These are phyloP conservation scores for Dendrolimus punctatus DNA, from an alignment of 1,140 invertebrate species.

Conservation along the genomic window DNA sequence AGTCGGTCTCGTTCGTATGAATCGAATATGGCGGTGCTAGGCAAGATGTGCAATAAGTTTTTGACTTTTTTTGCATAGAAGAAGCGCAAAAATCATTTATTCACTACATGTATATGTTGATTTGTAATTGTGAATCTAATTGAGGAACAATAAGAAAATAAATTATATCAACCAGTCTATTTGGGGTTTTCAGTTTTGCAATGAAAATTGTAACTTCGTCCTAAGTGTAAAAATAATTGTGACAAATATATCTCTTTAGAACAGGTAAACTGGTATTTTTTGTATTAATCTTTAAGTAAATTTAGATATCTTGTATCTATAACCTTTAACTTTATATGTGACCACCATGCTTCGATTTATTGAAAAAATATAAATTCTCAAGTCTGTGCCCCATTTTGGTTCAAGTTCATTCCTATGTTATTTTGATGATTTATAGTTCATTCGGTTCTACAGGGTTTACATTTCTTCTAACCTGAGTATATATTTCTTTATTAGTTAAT, in stretches of 20 bases:
- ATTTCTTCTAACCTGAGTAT: neutral
- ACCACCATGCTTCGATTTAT: constrained; percentile 1
- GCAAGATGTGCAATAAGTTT: constrained; percentile 62
- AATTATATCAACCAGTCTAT: constrained; percentile 6
- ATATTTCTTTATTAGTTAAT: constrained; percentile 5
- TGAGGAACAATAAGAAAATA: constrained; percentile 8
- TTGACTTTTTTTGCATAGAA: constrained; percentile 49
- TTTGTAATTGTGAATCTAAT: constrained; percentile 10
- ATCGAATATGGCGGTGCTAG: constrained; percentile 67
- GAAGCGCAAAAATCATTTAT: constrained; percentile 27
- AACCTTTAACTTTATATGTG: neutral
- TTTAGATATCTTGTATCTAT: neutral
- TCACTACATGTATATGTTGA: constrained; percentile 12
- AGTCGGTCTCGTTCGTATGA: constrained; percentile 28
- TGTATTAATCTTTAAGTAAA: constrained; percentile 15
- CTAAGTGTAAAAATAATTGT: constrained; percentile 71
- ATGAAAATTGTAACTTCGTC: constrained; percentile 69
- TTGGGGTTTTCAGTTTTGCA: constrained; percentile 38
- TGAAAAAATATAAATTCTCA: constrained; percentile 3
- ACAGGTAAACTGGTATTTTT: constrained; percentile 59
- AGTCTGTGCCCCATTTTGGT: constrained; percentile 41
- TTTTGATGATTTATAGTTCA: constrained; percentile 24
- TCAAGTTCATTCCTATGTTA: constrained; percentile 42
- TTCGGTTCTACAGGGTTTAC: neutral
- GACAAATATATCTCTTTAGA: constrained; percentile 62